phyloP scores from a whole-genome alignment of 2,113 vertebrate species.

The Campylorhamphus procurvoides region DNA sequence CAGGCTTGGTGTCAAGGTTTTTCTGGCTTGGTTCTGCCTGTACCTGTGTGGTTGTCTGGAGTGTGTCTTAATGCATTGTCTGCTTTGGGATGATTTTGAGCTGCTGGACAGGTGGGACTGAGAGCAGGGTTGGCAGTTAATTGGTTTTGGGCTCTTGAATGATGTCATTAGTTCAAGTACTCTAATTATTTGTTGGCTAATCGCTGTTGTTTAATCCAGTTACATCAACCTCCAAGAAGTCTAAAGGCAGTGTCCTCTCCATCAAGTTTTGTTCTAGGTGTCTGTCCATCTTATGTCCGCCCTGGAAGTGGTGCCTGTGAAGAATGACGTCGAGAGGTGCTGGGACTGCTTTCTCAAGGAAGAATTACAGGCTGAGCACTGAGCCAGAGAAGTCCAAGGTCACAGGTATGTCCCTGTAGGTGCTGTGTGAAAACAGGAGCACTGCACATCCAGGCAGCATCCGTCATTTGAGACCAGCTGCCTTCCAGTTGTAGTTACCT shows the following conservation, averaged over 20 bases:
- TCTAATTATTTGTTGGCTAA: neutral
- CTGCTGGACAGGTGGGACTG: neutral
- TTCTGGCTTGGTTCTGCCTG: neutral
- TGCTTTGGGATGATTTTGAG: neutral
- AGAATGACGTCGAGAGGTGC: constrained; percentile 90
- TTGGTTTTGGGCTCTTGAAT: neutral
- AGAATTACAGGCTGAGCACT: constrained; percentile 87
- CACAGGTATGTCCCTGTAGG: constrained; percentile 77
- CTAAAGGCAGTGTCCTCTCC: neutral
- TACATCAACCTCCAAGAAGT: neutral
- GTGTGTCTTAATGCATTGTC: neutral
- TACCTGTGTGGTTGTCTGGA: neutral
- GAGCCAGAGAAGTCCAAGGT: constrained; percentile 87
- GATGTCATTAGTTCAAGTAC: neutral
- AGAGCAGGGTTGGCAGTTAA: neutral
- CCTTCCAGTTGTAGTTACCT: neutral
- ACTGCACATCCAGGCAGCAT: neutral
- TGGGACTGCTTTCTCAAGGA: constrained; percentile 82
- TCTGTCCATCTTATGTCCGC: neutral
- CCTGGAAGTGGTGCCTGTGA: constrained; percentile 51
- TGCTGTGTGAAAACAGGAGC: neutral
- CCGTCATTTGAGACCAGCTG: neutral
- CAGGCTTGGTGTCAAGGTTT: neutral
- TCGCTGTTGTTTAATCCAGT: constrained; percentile 32
- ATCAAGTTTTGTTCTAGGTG: neutral